Conservation (phyloP, 2,113 vertebrate species). For the Sakesphorus luctuosus region DNA sequence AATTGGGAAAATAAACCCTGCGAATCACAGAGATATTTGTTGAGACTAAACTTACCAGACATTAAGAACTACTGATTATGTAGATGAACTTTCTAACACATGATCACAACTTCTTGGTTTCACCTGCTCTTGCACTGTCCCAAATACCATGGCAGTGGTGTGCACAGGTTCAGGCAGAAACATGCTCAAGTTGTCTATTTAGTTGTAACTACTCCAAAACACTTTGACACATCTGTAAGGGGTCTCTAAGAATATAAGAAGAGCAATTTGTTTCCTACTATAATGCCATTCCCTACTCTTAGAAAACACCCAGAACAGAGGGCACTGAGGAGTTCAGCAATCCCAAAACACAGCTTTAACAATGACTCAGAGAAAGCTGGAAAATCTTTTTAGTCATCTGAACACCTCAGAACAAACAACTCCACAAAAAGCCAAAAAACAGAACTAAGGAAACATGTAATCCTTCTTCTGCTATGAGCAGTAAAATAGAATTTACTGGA, state of each 20-base stretch:
- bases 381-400: background rate
- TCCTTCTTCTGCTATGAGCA: background rate
- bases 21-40: background rate
- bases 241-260: background rate
- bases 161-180: background rate
- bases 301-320: background rate
- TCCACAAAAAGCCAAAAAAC: background rate
- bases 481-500: background rate
- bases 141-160: background rate
- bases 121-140: background rate
- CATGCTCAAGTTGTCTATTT: background rate
- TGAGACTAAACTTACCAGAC: background rate
- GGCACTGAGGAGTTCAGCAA: background rate
- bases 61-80: background rate
- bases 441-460: background rate
- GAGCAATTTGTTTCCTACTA: background rate
- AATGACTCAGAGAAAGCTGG: background rate
- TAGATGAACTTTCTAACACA: background rate
- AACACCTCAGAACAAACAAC: background rate
- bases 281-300: background rate
- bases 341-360: background rate
- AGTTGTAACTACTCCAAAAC: background rate
- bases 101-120: background rate
- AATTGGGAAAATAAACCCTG: accelerated
- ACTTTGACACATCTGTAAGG: background rate